phyloP scores from a whole-genome alignment of 2,888 invertebrate species.

The Periphyllus acericola region DNA sequence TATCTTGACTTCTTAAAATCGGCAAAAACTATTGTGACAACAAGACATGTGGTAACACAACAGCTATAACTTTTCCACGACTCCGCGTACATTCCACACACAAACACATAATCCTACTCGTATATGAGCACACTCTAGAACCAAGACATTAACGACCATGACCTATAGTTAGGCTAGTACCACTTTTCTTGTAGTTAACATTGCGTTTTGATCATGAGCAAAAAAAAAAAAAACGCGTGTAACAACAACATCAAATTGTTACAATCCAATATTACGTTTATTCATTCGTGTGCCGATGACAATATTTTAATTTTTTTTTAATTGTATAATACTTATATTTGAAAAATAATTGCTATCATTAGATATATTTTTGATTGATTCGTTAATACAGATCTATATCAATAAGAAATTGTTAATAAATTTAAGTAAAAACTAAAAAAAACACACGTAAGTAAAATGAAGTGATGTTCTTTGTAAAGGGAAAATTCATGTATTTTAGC shows the following conservation, averaged over 20 bases:
- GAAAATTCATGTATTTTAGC: too few relatives aligned
- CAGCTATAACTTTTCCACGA: constrained; percentile 24
- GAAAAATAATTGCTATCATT: too few relatives aligned
- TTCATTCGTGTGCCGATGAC: not conserved
- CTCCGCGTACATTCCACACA: not conserved
- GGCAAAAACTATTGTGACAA: constrained; percentile 24
- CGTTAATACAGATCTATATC: too few relatives aligned
- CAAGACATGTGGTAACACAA: constrained; percentile 5
- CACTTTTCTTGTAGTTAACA: constrained; percentile 1
- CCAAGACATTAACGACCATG: not conserved
- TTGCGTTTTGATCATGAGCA: constrained; percentile 6
- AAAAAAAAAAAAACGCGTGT: not conserved
- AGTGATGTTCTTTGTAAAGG: too few relatives aligned
- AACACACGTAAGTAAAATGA: too few relatives aligned
- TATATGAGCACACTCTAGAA: constrained; percentile 14
- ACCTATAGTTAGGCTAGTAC: constrained; percentile 11
- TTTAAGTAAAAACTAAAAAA: too few relatives aligned
- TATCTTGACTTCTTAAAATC: constrained; percentile 42
- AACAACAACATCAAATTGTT: not conserved
- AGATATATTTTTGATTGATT: too few relatives aligned
- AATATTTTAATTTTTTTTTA: too few relatives aligned
- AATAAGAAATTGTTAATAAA: too few relatives aligned
- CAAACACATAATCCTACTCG: constrained; percentile 7
- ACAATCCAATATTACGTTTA: not conserved
- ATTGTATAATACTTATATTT: too few relatives aligned